Base-by-base conservation (phyloP, 2,888 invertebrate genomes). In the Eremobia ochroleuca region DNA sequence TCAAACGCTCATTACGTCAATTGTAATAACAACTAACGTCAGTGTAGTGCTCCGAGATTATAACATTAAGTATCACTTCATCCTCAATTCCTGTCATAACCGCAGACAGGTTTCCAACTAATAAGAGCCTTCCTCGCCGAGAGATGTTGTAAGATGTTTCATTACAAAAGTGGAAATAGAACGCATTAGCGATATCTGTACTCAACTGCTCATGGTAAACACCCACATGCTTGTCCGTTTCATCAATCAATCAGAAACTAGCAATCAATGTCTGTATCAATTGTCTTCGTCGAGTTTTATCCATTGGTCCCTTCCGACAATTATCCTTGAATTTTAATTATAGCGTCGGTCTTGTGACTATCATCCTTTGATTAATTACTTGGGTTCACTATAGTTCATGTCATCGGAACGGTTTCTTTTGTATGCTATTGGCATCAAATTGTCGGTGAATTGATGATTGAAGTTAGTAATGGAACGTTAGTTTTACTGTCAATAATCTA, bases 161-260 rank as follows among this genome's bases (percentile, higher is more conserved):
- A 79, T 85, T 86, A 85, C 84, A 86, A 81, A 86, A 83, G 87
- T 88, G 83, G 81, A 91, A 92, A 90, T 92, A 89, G 90, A 91
- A 90, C 87, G 86, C 92, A 91, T 91, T 91, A 91, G 85, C 83
- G 73, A 86, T 87, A 85, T 89, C 79, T 83, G 75, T 75, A 31
- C 58, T 79, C 49, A 71, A 78, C 72, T 86, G 79, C 78, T 89
- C 83, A 85, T 90, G 91, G 87, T 90, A 86, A 89, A 92, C 92
- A 90, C 92, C 92, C 91, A 93, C 92, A 89, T 86, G 85, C 74
- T 80, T 74, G 81, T 79, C 81, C 85, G 88, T 90, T 90, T 89
- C 91, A 91, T 92, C 92, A 92, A 92, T 94, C 93, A 92, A 92
- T 93, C 91, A 89, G 85, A 85, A 82, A 86, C 85, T 76, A 87